Conservation (phyloP, 2,797 vertebrate genomes). For the Poecilia gillii region DNA sequence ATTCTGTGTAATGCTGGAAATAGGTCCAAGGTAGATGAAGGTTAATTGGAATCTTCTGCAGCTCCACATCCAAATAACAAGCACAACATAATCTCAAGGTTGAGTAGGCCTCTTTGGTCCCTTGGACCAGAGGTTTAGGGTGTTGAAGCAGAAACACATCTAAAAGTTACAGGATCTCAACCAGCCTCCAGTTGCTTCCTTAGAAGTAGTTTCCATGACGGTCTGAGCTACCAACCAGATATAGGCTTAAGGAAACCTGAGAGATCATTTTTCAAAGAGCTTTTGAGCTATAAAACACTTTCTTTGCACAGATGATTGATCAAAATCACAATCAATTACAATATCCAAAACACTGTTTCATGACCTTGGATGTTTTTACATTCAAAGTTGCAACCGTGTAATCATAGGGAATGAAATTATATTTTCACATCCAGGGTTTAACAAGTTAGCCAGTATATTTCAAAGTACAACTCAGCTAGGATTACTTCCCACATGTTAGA, state of each 20-base stretch:
- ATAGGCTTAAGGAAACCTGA: background rate
- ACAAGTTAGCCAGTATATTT: background rate
- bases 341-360: background rate
- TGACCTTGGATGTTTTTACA: background rate
- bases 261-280: background rate
- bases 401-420: background rate
- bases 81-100: background rate
- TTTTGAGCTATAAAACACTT: background rate
- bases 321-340: background rate
- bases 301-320: background rate
- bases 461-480: background rate
- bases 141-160: too few species aligned
- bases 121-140: background rate
- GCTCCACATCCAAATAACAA: background rate
- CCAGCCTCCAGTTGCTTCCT: background rate
- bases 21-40: background rate
- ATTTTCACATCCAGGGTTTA: background rate
- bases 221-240: background rate
- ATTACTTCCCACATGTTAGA: background rate
- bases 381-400: background rate
- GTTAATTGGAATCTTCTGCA: background rate
- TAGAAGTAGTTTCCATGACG: background rate
- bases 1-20: background rate
- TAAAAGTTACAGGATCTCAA: too few species aligned
- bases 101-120: background rate